Conservation (phyloP, 2,797 vertebrate genomes). For the Chaunax sp. region DNA sequence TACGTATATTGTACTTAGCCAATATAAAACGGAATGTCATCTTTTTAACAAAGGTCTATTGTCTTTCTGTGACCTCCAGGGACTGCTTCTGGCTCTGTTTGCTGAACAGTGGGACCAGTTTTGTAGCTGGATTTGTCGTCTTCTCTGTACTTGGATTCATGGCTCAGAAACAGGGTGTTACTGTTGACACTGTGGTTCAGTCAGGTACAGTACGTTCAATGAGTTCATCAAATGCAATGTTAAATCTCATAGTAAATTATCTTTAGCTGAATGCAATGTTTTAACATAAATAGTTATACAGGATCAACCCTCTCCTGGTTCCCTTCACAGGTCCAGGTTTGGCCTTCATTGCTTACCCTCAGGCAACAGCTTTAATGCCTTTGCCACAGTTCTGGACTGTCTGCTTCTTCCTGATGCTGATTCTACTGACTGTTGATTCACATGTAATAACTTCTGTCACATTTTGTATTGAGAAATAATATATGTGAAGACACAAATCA, state of each 20-base stretch:
- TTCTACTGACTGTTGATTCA: slow-evolving; percentile 84
- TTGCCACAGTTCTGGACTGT: slow-evolving; percentile 70
- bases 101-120: slow-evolving; percentile 78
- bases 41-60: too few relatives aligned
- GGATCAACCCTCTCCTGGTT: neutral
- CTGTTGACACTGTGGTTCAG: slow-evolving; percentile 66
- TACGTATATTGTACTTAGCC: too few relatives aligned
- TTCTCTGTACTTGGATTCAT: slow-evolving; percentile 83
- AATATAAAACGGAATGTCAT: too few relatives aligned
- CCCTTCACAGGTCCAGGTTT: slow-evolving; percentile 64
- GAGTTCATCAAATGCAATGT: too few relatives aligned
- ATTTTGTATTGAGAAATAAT: neutral
- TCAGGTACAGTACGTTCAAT: slow-evolving; percentile 60
- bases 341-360: slow-evolving; percentile 75
- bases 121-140: slow-evolving; percentile 77
- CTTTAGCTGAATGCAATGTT: too few relatives aligned
- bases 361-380: slow-evolving; percentile 75
- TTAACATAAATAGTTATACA: neutral
- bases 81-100: slow-evolving; percentile 75
- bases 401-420: slow-evolving; percentile 77
- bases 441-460: slow-evolving; percentile 74
- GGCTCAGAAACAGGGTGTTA: slow-evolving; percentile 72
- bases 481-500: rapidly evolving
- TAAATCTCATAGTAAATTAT: too few relatives aligned
- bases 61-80: slow-evolving; percentile 29